Evolutionary conservation across 1,140 invertebrate genomes (phyloP), one percentile per base, ranked within the genome.

Genomic region (Drosophila tsacasi): DNA sequence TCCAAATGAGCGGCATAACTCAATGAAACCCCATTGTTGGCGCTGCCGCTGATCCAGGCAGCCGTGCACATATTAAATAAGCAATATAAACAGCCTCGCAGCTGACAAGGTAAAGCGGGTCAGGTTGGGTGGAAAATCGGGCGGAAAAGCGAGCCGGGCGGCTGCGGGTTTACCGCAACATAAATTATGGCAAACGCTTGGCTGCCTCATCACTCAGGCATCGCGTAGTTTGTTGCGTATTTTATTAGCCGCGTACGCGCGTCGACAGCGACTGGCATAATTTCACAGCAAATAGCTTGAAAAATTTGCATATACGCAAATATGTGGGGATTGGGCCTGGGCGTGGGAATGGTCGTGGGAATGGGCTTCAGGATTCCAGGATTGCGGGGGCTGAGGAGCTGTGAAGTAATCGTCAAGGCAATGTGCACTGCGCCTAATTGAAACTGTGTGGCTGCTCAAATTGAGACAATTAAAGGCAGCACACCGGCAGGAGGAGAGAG

Each of bases 11-110:
- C 81, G 81, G 84, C 85, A 89, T 89, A 89, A 89, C 84, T 89
- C 84, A 89, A 89, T 89, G 79, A 89, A 90, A 50, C 42, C 68
- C 63, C 71, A 87, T 85, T 89, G 83, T 87, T 84, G 85, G 62
- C 49, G 75, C 47, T 74, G 27, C 40, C 54, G 73, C 35, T 77
- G 57, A 87, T 68, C 77, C 84, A 87, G 81, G 77, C 83, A 84
- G 67, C 72, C 83, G 81, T 81, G 84, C 81, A 89, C 84, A 87
- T 87, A 87, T 87, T 87, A 89, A 87, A 87, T 89, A 87, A 87
- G 84, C 83, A 89, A 87, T 84, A 89, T 89, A 84, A 81, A 89
- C 83, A 84, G 71, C 25, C 39, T 50, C 68, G 23, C 47, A 37
- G 39, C 44, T 83, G 82, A 67, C 85, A 84, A 77, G 82, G 82